Evolutionary conservation across 1,140 invertebrate genomes (phyloP), one percentile per base, ranked within the genome.

Genomic region (Cecropterus lyciades): DNA sequence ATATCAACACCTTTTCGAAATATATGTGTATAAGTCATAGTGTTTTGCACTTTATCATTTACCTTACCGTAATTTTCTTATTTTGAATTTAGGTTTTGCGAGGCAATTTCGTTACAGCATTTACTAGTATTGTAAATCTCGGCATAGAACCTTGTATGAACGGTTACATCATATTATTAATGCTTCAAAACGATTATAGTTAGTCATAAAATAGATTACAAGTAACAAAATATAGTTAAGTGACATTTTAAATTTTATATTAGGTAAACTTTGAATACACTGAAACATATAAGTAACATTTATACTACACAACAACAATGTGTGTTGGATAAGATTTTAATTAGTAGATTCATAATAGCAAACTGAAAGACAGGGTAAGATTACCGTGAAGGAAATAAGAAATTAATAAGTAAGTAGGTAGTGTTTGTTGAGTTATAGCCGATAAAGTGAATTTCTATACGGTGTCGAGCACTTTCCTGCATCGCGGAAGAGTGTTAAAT

Each of bases 1-100:
- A 40, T 62, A 43, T 55, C 52, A 55, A 10, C 63, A 63, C 37
- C 14, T 55, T 11, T 42, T 10, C 6, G 1, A 33, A 9, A 10
- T 33, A 33, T 33, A 7, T 10, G 3, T 8, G 6, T 33, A 9
- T 33, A 4, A 33, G 9, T 9, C 3, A 33, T 33, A 33, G 3
- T 9, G 20, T 1, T 24, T 24, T 24, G 1, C 20, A 24, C 20
- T 24, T 24, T 24, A 24, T 3, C 5, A 24, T 24, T 24, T 24
- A 24, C 20, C 30, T 7, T 33, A 8, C 30, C 1, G 9, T 33
- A 33, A 33, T 33, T 7, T 33, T 10, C 9, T 33, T 33, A 33
- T 9, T 33, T 4, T 33, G 3, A 33, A 33, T 33, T 33, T 33
- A 10, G 30, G 5, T 24, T 5, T 24, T 24, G 5, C 20, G 5